Evolutionary conservation across 2,797 vertebrate species (phyloP), one percentile per base, ranked within the genome.

Genomic region (Sorex maritimensis): DNA sequence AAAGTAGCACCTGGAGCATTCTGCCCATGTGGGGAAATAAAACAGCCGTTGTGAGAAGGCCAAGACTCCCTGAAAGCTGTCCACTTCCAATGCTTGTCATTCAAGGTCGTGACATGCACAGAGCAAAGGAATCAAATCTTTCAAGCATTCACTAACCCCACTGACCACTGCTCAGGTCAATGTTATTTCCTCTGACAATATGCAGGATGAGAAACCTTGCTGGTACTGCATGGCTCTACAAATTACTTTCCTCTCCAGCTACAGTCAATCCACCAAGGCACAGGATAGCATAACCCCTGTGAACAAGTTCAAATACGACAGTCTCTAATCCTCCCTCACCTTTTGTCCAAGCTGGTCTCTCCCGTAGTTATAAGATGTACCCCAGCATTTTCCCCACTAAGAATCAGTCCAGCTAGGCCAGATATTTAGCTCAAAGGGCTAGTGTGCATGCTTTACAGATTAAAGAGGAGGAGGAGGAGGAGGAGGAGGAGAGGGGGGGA

Each of bases 261-360:
- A 73, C 73, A 69, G 41, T 73, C 67, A 91, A 19, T 88, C 58
- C 61, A 61, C 26, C 0, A 14, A 94, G 65, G 28, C 44, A 34
- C 83, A 63, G 84, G 86, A 67, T 83, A 68, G 82, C 52, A 67
- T 26, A 44, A 52, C 52, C 83, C 91, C 89, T 69, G 63, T 89
- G 86, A 86, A 94, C 28, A 75, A 86, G 81, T 86, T 96, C 77
- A 95, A 72, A 92, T 11, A 46, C 52, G 68, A 69, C 19, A 38
- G 74, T 86, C 75, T 72, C 83, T 68, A 81, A 24, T 19, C 15
- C 77, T 26, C 83, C 61, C 69, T 81, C 34, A 61, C 24, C 90
- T 93, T 93, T 88, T 61, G 13, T 87, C 88, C 79, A 80, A 71
- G 61, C 9, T 74, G 88, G 67, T 55, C 82, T 61, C 63, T 65